Evolutionary conservation across 2,888 invertebrate genomes (phyloP).

Genomic region (Troides helena): DNA sequence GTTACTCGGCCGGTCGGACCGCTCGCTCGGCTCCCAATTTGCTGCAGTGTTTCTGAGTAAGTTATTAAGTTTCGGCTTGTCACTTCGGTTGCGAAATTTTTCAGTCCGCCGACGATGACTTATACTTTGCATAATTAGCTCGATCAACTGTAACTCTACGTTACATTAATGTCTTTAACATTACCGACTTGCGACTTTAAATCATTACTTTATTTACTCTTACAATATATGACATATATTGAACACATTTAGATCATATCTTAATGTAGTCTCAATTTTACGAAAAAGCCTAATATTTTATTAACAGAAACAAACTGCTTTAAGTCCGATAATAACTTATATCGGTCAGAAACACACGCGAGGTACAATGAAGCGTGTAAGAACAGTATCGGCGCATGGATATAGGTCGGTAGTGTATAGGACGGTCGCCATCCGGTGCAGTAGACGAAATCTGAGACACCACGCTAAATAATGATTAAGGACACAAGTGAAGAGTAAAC

Average conservation of each 20-base stretch:
- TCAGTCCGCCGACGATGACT: constrained; percentile 57
- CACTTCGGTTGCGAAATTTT: constrained; percentile 77
- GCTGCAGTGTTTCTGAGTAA: constrained; percentile 78
- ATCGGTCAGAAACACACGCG: constrained; percentile 25
- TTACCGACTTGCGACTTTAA: constrained; percentile 6
- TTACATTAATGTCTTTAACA: constrained; percentile 24
- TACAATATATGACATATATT: neutral
- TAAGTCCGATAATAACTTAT: constrained; percentile 2
- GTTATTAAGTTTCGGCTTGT: constrained; percentile 80
- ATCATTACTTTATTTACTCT: neutral
- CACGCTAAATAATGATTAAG: constrained; percentile 41
- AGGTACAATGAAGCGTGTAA: constrained; percentile 8
- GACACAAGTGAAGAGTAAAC: constrained; percentile 47
- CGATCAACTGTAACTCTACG: constrained; percentile 32
- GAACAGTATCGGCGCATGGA: constrained; percentile 18
- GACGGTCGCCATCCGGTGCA: constrained; percentile 54
- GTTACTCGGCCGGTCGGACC: constrained; percentile 73
- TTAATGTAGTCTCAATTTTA: neutral
- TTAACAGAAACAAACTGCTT: neutral
- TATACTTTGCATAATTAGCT: constrained; percentile 38
- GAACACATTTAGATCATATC: too few relatives aligned
- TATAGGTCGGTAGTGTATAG: constrained; percentile 52
- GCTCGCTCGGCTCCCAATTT: constrained; percentile 70
- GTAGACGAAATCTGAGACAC: constrained; percentile 57
- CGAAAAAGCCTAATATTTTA: neutral